Evolutionary conservation across 2,797 vertebrate species (phyloP), one percentile per base, ranked within the genome.

Genomic region (Hapalemur alaotrensis): DNA sequence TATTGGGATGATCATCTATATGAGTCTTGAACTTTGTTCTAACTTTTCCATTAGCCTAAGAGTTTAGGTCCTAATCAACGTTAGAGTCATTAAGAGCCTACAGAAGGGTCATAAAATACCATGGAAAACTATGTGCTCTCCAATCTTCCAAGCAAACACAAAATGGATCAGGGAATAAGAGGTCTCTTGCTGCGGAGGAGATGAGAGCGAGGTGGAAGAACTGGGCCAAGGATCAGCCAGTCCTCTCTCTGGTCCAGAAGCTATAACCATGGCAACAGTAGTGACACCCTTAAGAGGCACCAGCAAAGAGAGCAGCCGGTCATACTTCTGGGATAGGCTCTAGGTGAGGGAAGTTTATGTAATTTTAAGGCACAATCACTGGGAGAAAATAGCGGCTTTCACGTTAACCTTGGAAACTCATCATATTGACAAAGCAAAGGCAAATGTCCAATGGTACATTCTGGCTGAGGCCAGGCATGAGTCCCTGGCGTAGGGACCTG

Each of bases 231-330:
- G 72, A 54, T 78, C 59, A 35, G 63, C 86, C 54, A 50, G 9
- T 89, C 32, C 17, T 59, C 70, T 59, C 17, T 59, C 70, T 59
- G 48, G 30, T 61, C 70, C 52, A 43, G 75, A 61, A 89, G 59
- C 28, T 14, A n/a, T 95, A 81, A 76, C 88, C 96, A 91, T 75
- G 69, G 91, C 69, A 95, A 89, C 73, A 30, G 59, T 9, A 79
- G 65, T 46, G 78, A 81, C 7, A 46, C 59, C 65, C 13, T 10
- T 67, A 52, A 73, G n/a, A 79, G 57, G 52, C 75, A 79, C 32
- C 46, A 46, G 30, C 81, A 30, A 48, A 83, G 57, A 75, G 28
- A 61, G 76, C 32, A 82, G 6, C n/a, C n/a, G 32, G 14, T 70
- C 57, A 20, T 30, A 72, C 35, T 75, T 94, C 48, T 65, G 54